Conservation (phyloP, 1,140 invertebrate species). For the Pogonus chalceus region DNA sequence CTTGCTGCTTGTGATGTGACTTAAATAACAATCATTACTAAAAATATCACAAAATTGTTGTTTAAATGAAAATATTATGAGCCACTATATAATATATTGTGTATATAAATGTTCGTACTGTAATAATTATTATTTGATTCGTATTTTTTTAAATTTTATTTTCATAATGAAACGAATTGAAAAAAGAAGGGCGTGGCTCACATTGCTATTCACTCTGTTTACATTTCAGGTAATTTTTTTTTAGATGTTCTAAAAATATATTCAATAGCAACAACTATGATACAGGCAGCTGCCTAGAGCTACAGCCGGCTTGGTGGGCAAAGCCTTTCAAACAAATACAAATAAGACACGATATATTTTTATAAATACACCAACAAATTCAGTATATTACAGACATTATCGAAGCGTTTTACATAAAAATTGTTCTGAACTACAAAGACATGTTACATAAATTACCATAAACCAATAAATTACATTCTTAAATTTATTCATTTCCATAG, state of each 20-base stretch:
- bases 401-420: too few relatives aligned
- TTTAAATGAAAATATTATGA: conserved; percentile 35
- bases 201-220: conserved; percentile 24
- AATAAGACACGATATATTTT: conserved; percentile 2
- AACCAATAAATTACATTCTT: too few relatives aligned
- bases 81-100: conserved; percentile 26
- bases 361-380: too few relatives aligned
- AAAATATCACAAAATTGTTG: conserved; percentile 39
- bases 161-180: conserved; percentile 8
- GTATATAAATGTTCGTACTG: conserved; percentile 12
- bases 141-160: conserved; percentile 11
- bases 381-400: too few relatives aligned
- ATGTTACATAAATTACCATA: too few relatives aligned
- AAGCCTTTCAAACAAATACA: background rate
- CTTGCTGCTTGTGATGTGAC: conserved; percentile 33
- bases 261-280: conserved; percentile 19
- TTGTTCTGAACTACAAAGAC: too few relatives aligned
- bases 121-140: conserved; percentile 13
- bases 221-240: conserved; percentile 29
- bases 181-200: conserved; percentile 26
- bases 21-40: conserved; percentile 37
- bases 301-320: conserved; percentile 5
- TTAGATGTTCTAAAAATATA: conserved; percentile 21
- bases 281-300: conserved; percentile 16
- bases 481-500: too few relatives aligned